These are phyloP conservation scores for Sciaenops ocellatus DNA, from an alignment of 2,797 vertebrate species.

Conservation along the genomic window DNA sequence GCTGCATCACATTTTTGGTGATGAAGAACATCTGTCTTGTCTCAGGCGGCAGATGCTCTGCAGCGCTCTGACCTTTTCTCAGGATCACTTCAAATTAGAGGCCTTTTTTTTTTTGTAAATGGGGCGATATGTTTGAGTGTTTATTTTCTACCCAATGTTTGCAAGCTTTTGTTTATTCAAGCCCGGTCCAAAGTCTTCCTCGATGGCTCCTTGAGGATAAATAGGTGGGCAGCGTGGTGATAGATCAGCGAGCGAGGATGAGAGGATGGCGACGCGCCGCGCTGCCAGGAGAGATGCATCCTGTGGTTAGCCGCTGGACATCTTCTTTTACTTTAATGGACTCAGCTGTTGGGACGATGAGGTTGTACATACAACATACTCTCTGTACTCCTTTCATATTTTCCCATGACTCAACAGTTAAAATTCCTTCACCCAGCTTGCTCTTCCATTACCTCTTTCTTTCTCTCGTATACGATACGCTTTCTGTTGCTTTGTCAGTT, in stretches of 20 bases:
- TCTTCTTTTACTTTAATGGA: conserved; percentile 48
- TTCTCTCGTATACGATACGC: background rate
- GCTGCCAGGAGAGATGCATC: conserved; percentile 39
- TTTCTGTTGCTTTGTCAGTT: conserved; percentile 4
- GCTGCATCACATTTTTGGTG: conserved; percentile 27
- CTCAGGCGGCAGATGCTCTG: conserved; percentile 52
- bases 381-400: conserved; percentile 11
- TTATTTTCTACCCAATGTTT: conserved; percentile 51
- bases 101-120: conserved; percentile 18
- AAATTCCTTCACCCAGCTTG: background rate
- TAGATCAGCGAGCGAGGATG: conserved; percentile 27
- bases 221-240: conserved; percentile 34
- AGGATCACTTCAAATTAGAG: conserved; percentile 39
- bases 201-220: conserved; percentile 46
- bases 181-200: conserved; percentile 14
- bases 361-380: background rate
- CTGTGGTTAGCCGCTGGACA: conserved; percentile 37
- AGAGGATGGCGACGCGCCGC: conserved; percentile 18
- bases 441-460: conserved; percentile 2
- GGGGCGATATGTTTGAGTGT: conserved; percentile 39
- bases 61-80: conserved; percentile 41
- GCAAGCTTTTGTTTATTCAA: conserved; percentile 59
- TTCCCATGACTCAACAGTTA: conserved; percentile 31
- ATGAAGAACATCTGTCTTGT: conserved; percentile 62
- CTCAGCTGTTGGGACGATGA: conserved; percentile 33